Evolutionary conservation across 2,888 invertebrate species (phyloP), one percentile per base, ranked within the genome.

Genomic region (Arge pagana): DNA sequence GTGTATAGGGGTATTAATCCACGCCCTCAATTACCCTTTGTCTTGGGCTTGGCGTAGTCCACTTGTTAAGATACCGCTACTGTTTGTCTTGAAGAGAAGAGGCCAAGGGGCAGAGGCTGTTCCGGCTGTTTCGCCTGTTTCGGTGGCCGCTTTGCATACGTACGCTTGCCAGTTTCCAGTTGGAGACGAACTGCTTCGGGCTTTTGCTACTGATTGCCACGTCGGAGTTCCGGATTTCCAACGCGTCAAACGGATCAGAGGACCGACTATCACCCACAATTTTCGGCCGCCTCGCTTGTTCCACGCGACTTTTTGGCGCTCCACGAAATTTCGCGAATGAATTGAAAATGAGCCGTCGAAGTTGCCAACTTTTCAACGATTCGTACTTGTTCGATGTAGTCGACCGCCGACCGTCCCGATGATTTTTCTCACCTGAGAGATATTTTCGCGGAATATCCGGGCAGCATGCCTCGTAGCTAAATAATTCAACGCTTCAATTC

Each of bases 51-150:
- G 71, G 75, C 74, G 76, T 75, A 74, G 76, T 76, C 76, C 76
- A 76, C 76, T 76, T 75, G 75, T 76, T 76, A 76, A 76, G 76
- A 76, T 76, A 75, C 75, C 75, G 73, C 74, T 70, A 76, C 76
- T 76, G 76, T 76, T 76, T 76, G 76, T 76, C 76, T 76, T 76
- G 67, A 72, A 68, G 66, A 31, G 45, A 45, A 71, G 66, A 68
- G 68, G 69, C 68, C 66, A 66, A 65, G 58, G 57, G 56, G 54
- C 48, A 26, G 42, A 41, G 43, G 49, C 43, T 54, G 49, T 49
- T 52, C 48, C 39, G 7, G 36, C 54, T 37, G 35, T 45, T 45
- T 33, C 43, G 68, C 67, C 67, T 73, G 72, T 72, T 73, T 74
- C 71, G 70, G 64, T 64, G 63, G 69, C 65, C 71, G 68, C 71